These are phyloP conservation scores for Pangasius mekongensis DNA, from an alignment of 2,797 vertebrate genomes.

Conservation along the genomic window DNA sequence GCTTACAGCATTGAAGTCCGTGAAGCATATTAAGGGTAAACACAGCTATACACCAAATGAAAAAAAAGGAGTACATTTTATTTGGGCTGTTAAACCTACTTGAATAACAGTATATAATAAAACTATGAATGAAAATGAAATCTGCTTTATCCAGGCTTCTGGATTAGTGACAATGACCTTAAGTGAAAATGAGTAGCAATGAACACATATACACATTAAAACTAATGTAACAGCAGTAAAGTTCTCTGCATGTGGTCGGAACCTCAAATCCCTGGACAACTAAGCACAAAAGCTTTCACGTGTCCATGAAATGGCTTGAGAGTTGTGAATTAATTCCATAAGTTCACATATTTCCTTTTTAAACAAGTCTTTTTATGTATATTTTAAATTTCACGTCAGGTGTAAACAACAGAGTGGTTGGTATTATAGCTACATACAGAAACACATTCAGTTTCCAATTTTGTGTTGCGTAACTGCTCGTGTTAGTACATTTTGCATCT, in stretches of 20 bases:
- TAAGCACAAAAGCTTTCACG: not conserved
- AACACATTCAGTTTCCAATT: too few relatives aligned
- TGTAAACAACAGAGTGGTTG: not conserved
- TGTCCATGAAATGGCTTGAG: not conserved
- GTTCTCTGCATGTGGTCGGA: not conserved
- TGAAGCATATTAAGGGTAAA: not conserved
- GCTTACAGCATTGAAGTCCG: not conserved
- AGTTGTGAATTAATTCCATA: not conserved
- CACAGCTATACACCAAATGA: not conserved
- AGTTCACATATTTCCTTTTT: not conserved
- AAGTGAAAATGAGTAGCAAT: not conserved
- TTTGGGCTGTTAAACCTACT: not conserved
- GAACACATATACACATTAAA: not conserved
- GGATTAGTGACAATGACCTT: not conserved
- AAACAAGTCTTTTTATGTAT: not conserved
- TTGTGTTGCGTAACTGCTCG: too few relatives aligned
- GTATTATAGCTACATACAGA: not conserved
- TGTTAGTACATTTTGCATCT: too few relatives aligned
- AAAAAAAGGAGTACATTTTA: not conserved
- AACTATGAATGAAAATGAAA: not conserved
- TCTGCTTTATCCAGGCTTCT: not conserved
- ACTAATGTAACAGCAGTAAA: not conserved
- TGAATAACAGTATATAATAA: not conserved
- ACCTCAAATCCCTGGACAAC: not conserved
- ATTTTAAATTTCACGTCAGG: not conserved